Percentiles rank a stretch among this genome's conserved stretches.
Conservation (phyloP, 2,113 vertebrate genomes). For the Ictalurus furcatus region DNA sequence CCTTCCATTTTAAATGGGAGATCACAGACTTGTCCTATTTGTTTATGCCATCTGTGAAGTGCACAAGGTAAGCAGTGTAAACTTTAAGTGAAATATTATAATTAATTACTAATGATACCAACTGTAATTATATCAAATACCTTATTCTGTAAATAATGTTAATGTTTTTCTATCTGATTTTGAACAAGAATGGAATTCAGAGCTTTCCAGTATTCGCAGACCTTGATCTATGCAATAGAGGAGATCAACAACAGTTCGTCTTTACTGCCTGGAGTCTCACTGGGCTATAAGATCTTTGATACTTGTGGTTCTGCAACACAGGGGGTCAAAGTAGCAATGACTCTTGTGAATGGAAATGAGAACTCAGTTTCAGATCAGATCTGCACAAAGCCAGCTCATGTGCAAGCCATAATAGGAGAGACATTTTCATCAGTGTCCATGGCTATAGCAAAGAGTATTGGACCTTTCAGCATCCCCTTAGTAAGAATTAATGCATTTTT, state of each 20-base stretch:
- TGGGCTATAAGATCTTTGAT: conserved; percentile 74
- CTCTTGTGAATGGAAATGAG: conserved; percentile 64
- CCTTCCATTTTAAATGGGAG: conserved; percentile 35
- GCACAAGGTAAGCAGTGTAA: conserved; percentile 2
- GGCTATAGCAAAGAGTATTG: conserved; percentile 43
- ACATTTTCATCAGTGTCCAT: conserved; percentile 72
- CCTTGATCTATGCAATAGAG: conserved; percentile 74
- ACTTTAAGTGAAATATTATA: neutral
- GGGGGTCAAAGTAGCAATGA: conserved; percentile 66
- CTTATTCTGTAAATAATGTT: neutral
- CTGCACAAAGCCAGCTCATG: conserved; percentile 62
- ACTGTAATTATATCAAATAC: no score
- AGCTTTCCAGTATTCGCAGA: conserved; percentile 73
- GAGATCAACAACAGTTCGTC: conserved; percentile 71
- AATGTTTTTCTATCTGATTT: neutral
- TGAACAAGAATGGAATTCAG: conserved; percentile 66
- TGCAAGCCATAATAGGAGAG: conserved; percentile 74
- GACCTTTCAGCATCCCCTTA: conserved; percentile 69
- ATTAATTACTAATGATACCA: no score
- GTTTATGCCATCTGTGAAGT: conserved; percentile 13
- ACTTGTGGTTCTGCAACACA: conserved; percentile 70
- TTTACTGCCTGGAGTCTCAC: conserved; percentile 64
- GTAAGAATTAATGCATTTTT: conserved; percentile 57
- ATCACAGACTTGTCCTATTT: neutral
- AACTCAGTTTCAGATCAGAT: conserved; percentile 39